phyloP scores from a whole-genome alignment of 2,888 invertebrate genomes.

The Drosophila infuscata region DNA sequence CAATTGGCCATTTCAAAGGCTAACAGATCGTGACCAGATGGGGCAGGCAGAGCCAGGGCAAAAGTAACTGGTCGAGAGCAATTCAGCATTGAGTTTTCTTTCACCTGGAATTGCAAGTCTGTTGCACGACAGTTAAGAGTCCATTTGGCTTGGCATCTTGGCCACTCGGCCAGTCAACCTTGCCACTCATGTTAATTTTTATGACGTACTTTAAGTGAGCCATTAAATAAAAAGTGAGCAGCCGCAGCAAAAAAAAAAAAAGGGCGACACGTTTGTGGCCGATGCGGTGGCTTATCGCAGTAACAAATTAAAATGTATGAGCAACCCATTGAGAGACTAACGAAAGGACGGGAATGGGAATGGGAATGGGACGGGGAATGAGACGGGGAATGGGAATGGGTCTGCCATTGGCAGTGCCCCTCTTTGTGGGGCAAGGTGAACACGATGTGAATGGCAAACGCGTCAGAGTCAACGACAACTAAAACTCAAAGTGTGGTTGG shows the following conservation, averaged over 20 bases:
- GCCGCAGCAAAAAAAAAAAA: neutral
- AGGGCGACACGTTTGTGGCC: neutral
- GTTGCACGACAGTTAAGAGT: conserved; percentile 42
- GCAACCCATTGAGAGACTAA: conserved; percentile 39
- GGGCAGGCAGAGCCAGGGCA: neutral
- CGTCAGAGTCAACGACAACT: conserved; percentile 14
- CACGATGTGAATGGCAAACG: conserved; percentile 22
- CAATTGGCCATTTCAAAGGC: neutral
- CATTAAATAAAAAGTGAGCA: conserved; percentile 55
- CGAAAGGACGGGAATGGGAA: conserved; percentile 14
- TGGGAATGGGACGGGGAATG: neutral
- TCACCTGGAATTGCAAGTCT: conserved; percentile 21
- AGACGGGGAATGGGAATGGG: neutral
- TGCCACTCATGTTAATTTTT: conserved; percentile 71
- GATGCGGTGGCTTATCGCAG: conserved; percentile 44
- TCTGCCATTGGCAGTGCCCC: neutral
- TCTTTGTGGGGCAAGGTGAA: conserved; percentile 61
- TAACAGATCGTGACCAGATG: neutral
- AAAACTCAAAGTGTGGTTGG: conserved; percentile 17
- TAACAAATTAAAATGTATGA: conserved; percentile 74
- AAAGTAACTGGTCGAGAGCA: too few species aligned
- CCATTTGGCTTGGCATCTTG: conserved; percentile 30
- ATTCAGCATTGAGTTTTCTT: conserved; percentile 9
- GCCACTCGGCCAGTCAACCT: conserved; percentile 26
- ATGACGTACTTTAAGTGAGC: conserved; percentile 73